Evolutionary conservation across 2,888 invertebrate genomes (phyloP).

Genomic region (Megastigmus dorsalis): DNA sequence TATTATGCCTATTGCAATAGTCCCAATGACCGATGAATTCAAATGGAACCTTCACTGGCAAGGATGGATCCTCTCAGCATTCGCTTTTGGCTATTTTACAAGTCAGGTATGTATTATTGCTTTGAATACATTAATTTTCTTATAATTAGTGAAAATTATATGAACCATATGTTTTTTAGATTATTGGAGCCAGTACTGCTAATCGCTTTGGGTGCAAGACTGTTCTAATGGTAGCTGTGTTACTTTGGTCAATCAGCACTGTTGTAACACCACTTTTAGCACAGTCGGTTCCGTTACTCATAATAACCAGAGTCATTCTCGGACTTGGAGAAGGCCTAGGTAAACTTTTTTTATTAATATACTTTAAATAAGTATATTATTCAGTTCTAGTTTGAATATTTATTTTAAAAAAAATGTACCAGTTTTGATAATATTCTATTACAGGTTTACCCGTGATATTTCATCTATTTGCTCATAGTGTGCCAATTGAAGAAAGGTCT

Average conservation of each 20-base stretch:
- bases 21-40: conserved; percentile 83
- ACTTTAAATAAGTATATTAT: not conserved
- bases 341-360: conserved; percentile 63
- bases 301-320: conserved; percentile 80
- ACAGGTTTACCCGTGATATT: conserved; percentile 84
- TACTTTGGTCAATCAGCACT: conserved; percentile 84
- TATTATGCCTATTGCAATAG: conserved; percentile 86
- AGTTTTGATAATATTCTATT: conserved; percentile 57
- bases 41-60: conserved; percentile 83
- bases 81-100: conserved; percentile 85
- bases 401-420: not conserved
- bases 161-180: conserved; percentile 67
- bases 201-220: conserved; percentile 82
- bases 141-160: not conserved
- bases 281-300: conserved; percentile 80
- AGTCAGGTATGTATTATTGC: conserved; percentile 78
- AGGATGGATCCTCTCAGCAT: conserved; percentile 85
- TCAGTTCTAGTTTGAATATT: not conserved
- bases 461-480: conserved; percentile 83
- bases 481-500: conserved; percentile 83
- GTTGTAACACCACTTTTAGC: conserved; percentile 82
- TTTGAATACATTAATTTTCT: not conserved
- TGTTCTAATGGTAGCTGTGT: conserved; percentile 81
- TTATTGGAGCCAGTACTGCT: conserved; percentile 82
- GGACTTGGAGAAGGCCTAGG: conserved; percentile 86